These are phyloP conservation scores for Loriculus beryllinus DNA, from an alignment of 2,797 vertebrate genomes.

Conservation along the genomic window DNA sequence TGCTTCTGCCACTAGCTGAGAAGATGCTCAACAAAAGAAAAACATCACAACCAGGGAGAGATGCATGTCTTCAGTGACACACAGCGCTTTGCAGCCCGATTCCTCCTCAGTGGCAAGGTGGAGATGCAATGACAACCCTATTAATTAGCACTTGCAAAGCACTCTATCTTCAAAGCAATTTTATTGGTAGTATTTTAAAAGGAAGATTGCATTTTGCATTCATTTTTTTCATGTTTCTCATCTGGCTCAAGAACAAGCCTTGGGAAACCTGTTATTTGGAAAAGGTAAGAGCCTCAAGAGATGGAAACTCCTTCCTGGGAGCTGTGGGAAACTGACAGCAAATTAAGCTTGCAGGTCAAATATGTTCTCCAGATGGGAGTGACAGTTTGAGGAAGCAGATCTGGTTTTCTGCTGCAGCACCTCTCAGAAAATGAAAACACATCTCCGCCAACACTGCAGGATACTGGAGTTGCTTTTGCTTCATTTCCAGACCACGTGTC, in stretches of 20 bases:
- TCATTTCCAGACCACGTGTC: neutral
- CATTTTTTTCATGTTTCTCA: neutral
- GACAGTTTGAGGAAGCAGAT: constrained; percentile 31
- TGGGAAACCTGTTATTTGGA: constrained; percentile 2
- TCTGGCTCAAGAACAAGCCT: neutral
- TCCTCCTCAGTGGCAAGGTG: neutral
- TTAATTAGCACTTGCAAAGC: neutral
- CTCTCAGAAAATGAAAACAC: constrained; percentile 28
- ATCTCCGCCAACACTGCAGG: neutral
- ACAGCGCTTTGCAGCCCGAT: neutral
- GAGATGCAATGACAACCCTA: neutral
- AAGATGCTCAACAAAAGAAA: constrained; percentile 3
- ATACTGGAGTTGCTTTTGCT: neutral
- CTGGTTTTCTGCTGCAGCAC: constrained; percentile 40
- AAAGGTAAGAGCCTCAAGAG: neutral
- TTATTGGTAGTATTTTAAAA: neutral
- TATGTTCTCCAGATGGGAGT: constrained; percentile 33
- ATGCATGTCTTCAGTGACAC: neutral
- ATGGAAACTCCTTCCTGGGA: constrained; percentile 19
- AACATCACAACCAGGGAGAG: neutral
- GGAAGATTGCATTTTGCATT: neutral
- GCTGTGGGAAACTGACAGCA: neutral
- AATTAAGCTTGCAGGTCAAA: neutral
- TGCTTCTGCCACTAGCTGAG: constrained; percentile 40
- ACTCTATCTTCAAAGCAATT: neutral